phyloP scores from a whole-genome alignment of 2,888 invertebrate genomes.

The Stenotaenia linearis region DNA sequence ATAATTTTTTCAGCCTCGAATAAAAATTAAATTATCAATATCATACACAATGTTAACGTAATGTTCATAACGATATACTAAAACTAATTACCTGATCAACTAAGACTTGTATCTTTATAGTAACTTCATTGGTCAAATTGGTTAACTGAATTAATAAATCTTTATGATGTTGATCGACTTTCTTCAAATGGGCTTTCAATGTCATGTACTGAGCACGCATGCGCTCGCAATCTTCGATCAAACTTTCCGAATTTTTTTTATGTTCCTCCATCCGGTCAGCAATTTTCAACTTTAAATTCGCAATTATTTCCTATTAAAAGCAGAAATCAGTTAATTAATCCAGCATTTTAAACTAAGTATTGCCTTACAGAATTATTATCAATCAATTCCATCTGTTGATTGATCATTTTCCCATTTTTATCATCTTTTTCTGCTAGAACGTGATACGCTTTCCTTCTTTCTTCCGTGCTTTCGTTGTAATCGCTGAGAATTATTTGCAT shows the following conservation, averaged over 20 bases:
- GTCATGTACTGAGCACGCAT: not conserved
- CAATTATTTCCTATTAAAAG: not conserved
- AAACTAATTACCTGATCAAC: not conserved
- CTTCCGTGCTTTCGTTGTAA: conserved; percentile 11
- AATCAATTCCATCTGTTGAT: not conserved
- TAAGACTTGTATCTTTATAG: not conserved
- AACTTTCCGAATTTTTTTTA: not conserved
- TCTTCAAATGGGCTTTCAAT: not conserved
- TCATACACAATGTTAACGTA: no score
- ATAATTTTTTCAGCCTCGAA: conserved; percentile 17
- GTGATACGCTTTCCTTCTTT: not conserved
- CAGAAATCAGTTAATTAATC: not conserved
- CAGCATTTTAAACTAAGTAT: no score
- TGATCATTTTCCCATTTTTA: not conserved
- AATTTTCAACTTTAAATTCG: not conserved
- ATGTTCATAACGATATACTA: not conserved
- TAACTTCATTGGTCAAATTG: not conserved
- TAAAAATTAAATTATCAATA: not conserved
- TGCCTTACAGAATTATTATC: not conserved
- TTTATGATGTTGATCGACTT: not conserved
- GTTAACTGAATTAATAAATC: not conserved
- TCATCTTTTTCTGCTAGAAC: not conserved
- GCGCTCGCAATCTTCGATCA: not conserved
- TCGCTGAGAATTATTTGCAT: not conserved
- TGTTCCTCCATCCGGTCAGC: not conserved